Evolutionary conservation across 2,113 vertebrate genomes (phyloP).

Genomic region (Tonatia bakeri): DNA sequence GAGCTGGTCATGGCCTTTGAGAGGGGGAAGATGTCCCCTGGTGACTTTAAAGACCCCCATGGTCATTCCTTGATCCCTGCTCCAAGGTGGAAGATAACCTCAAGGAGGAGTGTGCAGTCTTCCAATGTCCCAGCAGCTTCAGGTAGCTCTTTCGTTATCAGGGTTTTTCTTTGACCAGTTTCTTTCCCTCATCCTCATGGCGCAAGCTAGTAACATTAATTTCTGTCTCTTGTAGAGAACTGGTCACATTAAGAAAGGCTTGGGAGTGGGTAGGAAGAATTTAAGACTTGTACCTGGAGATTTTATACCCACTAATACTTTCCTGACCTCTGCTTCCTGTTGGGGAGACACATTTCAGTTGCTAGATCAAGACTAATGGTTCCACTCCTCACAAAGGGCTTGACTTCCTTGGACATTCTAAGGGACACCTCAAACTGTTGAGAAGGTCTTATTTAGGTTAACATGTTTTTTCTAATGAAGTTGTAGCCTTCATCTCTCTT

Average conservation of each 20-base stretch:
- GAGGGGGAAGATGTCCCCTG: background rate
- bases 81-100: background rate
- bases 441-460: background rate
- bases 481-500: background rate
- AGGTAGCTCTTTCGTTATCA: background rate
- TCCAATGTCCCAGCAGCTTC: background rate
- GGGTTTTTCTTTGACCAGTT: background rate
- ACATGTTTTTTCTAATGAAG: background rate
- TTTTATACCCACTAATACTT: background rate
- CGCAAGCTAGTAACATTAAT: background rate
- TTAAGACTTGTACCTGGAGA: background rate
- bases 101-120: background rate
- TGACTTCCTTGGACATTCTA: background rate
- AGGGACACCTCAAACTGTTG: background rate
- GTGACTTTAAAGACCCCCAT: background rate
- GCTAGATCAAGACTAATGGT: background rate
- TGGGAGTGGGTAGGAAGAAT: background rate
- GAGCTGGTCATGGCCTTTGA: background rate
- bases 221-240: background rate
- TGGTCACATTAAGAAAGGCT: background rate
- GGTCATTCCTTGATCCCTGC: background rate
- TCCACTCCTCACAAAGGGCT: conserved; percentile 3
- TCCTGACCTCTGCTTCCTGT: background rate
- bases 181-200: background rate
- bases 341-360: background rate